These are phyloP conservation scores for Pitangus sulphuratus DNA, from an alignment of 2,797 vertebrate genomes.

Conservation along the genomic window DNA sequence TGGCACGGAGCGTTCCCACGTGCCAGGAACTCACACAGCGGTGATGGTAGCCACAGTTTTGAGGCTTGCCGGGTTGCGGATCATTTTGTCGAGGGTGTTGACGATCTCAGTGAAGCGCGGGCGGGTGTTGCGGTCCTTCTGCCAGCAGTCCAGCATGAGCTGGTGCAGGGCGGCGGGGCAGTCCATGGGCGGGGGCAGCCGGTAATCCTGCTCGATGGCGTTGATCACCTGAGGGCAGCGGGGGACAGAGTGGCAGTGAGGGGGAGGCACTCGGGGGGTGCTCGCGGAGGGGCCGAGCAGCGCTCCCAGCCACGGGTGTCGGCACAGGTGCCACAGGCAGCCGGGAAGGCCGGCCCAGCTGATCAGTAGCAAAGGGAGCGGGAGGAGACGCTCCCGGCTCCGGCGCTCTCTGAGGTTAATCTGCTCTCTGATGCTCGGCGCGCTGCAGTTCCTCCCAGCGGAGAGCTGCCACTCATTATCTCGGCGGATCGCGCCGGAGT, in stretches of 20 bases:
- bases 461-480: slow-evolving; percentile 80
- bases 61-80: slow-evolving; percentile 97
- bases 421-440: slow-evolving; percentile 73
- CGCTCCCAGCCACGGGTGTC: neutral
- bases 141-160: slow-evolving; percentile 99
- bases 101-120: slow-evolving; percentile 96
- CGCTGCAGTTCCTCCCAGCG: slow-evolving; percentile 63
- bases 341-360: neutral
- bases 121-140: slow-evolving; percentile 96
- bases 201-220: slow-evolving; percentile 97
- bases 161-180: slow-evolving; percentile 96
- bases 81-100: slow-evolving; percentile 98
- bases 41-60: slow-evolving; percentile 97
- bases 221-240: slow-evolving; percentile 88
- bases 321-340: neutral
- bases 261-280: rapidly evolving
- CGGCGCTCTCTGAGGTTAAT: slow-evolving; percentile 73
- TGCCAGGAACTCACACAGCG: slow-evolving; percentile 86
- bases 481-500: slow-evolving; percentile 66
- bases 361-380: neutral
- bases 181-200: slow-evolving; percentile 97
- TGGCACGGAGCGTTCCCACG: rapidly evolving
- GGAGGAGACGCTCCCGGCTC: slow-evolving; percentile 31
- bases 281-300: no score
- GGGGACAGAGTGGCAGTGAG: neutral